These are phyloP conservation scores for Cyclina sinensis DNA, from an alignment of 1,140 invertebrate species.

Conservation along the genomic window DNA sequence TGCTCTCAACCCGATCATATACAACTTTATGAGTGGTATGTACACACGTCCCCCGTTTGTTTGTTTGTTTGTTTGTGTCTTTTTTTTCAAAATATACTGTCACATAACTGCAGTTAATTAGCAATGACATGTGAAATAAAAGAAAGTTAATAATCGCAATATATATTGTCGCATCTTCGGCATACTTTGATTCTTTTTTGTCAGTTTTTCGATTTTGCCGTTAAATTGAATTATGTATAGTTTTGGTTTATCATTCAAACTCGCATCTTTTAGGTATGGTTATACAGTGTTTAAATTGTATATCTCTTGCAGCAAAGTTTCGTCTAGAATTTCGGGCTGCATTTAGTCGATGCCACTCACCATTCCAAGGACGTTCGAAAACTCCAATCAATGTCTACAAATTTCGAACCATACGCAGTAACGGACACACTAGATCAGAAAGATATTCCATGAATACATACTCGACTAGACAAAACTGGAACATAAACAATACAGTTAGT, in stretches of 20 bases:
- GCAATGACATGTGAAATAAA: too few species aligned
- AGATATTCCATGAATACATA: slow-evolving; percentile 58
- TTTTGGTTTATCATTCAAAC: too few species aligned
- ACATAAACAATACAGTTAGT: slow-evolving; percentile 3
- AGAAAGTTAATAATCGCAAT: too few species aligned
- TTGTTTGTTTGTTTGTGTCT: neutral
- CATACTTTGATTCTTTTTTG: too few species aligned
- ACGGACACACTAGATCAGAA: slow-evolving; percentile 50
- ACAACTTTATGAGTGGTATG: slow-evolving; percentile 97
- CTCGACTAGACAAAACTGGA: slow-evolving; percentile 34
- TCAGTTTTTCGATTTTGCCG: too few species aligned
- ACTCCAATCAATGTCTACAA: slow-evolving; percentile 39
- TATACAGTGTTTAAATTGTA: too few species aligned
- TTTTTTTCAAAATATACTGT: too few species aligned
- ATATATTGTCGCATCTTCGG: too few species aligned
- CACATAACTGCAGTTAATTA: too few species aligned
- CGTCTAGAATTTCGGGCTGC: slow-evolving; percentile 58
- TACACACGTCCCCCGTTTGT: too few species aligned
- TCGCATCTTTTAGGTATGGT: too few species aligned
- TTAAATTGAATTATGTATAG: too few species aligned
- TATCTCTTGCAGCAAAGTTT: slow-evolving; percentile 57
- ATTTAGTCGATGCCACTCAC: slow-evolving; percentile 47
- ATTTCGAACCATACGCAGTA: slow-evolving; percentile 50
- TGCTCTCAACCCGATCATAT: slow-evolving; percentile 95
- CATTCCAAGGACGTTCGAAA: slow-evolving; percentile 14